Percentiles rank a stretch among this genome's conserved stretches.
Conservation (phyloP, 2,888 invertebrate genomes). For the Hyalella azteca region DNA sequence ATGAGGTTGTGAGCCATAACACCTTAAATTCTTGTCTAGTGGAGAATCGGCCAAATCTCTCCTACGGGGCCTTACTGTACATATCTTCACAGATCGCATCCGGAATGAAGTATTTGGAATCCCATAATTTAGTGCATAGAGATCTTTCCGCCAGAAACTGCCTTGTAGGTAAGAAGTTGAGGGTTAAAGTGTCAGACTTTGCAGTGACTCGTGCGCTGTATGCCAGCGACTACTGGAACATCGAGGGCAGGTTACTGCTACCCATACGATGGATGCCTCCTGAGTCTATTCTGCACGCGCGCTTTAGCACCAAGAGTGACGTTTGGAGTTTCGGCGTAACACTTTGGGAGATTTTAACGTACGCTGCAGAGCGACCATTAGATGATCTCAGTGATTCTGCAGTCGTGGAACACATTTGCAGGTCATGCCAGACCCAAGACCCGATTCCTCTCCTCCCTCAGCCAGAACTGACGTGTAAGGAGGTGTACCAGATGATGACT, state of each 20-base stretch:
- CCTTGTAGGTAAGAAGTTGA: slow-evolving; percentile 76
- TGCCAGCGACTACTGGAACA: slow-evolving; percentile 77
- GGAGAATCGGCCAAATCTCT: slow-evolving; percentile 61
- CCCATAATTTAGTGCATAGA: slow-evolving; percentile 82
- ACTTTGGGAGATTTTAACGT: slow-evolving; percentile 84
- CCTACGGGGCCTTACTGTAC: slow-evolving; percentile 82
- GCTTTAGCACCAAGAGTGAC: slow-evolving; percentile 84
- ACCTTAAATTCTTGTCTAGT: slow-evolving; percentile 62
- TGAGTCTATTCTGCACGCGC: slow-evolving; percentile 84
- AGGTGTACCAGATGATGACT: slow-evolving; percentile 88
- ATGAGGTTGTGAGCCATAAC: slow-evolving; percentile 69
- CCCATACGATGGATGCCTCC: slow-evolving; percentile 91
- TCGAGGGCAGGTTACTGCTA: slow-evolving; percentile 72
- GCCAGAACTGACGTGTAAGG: slow-evolving; percentile 80
- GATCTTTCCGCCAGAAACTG: slow-evolving; percentile 88
- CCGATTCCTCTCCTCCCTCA: slow-evolving; percentile 70
- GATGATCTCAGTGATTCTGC: slow-evolving; percentile 79
- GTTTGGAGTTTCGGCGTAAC: slow-evolving; percentile 89
- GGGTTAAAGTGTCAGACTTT: slow-evolving; percentile 77
- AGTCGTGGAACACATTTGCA: slow-evolving; percentile 81
- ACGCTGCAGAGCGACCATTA: slow-evolving; percentile 81
- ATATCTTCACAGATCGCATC: slow-evolving; percentile 87
- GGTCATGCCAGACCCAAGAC: slow-evolving; percentile 76
- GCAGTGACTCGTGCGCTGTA: slow-evolving; percentile 76
- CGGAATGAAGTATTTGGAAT: slow-evolving; percentile 89